Evolutionary conservation across 2,797 vertebrate species (phyloP).

Genomic region (Decapterus maruadsi): DNA sequence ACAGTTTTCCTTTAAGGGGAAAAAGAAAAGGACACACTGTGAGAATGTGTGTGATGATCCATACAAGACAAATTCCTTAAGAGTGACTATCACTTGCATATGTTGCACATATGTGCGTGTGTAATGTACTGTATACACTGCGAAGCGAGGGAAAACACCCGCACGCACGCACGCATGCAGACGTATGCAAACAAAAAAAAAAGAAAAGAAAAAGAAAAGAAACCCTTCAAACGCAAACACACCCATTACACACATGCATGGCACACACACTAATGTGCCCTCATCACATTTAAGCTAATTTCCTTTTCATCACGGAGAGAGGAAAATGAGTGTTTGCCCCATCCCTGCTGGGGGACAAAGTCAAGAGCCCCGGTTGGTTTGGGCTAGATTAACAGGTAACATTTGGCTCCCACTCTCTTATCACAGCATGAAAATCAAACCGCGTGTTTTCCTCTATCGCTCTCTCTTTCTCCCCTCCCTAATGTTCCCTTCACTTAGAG

Average conservation of each 20-base stretch:
- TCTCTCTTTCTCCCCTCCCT: slow-evolving; percentile 81
- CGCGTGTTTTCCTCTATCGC: slow-evolving; percentile 91
- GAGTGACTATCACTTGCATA: slow-evolving; percentile 65
- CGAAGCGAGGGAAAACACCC: slow-evolving; percentile 42
- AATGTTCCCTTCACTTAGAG: slow-evolving; percentile 99
- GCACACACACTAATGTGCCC: slow-evolving; percentile 79
- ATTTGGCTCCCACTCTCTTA: slow-evolving; percentile 92
- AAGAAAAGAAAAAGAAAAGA: slow-evolving; percentile 34
- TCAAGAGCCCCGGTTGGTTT: slow-evolving; percentile 85
- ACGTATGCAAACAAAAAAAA: slow-evolving; percentile 44
- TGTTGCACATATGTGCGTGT: slow-evolving; percentile 66
- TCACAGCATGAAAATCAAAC: slow-evolving; percentile 95
- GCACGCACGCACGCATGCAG: slow-evolving; percentile 19
- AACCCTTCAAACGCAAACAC: slow-evolving; percentile 44
- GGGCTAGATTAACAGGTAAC: slow-evolving; percentile 89
- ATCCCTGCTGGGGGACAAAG: slow-evolving; percentile 88
- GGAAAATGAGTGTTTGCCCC: slow-evolving; percentile 87
- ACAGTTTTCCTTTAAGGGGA: slow-evolving; percentile 15
- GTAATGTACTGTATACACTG: slow-evolving; percentile 31
- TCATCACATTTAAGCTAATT: slow-evolving; percentile 86
- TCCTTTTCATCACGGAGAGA: slow-evolving; percentile 86
- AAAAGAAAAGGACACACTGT: slow-evolving; percentile 27
- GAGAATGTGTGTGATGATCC: slow-evolving; percentile 55
- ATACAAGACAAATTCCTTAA: slow-evolving; percentile 65
- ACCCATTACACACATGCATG: slow-evolving; percentile 63